Base-by-base conservation (phyloP, 2,113 vertebrate genomes). In the Myotis brandtii region DNA sequence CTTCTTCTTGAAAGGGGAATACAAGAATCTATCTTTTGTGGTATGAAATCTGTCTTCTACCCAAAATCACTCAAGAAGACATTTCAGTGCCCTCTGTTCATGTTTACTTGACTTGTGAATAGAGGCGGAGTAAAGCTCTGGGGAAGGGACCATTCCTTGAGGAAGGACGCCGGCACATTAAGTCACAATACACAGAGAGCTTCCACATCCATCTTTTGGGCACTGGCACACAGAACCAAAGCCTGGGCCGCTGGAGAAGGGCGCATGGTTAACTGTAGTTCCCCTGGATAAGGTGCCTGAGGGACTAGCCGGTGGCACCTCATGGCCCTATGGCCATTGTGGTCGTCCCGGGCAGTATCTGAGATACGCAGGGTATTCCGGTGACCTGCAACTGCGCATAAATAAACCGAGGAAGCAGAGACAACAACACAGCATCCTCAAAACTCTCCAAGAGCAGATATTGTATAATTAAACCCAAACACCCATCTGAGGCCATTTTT, bases 401-500 rank as follows among this genome's bases (percentile, higher is more conserved):
- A 23, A 81, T 67, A 40, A 93, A 32, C 43, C 0, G 1, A 83
- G 66, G 11, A 1, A 80, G 6, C 32, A 77, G 67, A 92, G 25
- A 87, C 20, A 81, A 90, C 12, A 93, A 52, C 92, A 80, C 12
- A 85, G 76, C 46, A 92, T 70, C 34, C 77, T 97, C 67, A 62
- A 80, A 86, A 89, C 46, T 93, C 54, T 93, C 56, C 40, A 86
- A 52, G n/a, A 87, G 16, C 75, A 94, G 80, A 66, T 62, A 93
- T n/a, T 66, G 52, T 77, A 81, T 92, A 93, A 96, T 96, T 87
- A 96, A 97, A 91, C 27, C n/a, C 50, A 89, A 90, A 95, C 84
- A 87, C 14, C 32, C 89, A 43, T 83, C 64, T 92, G 72, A 52
- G 76, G 54, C 70, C 83, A 96, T 97, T 96, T 96, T 93, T 96